Base-by-base conservation (phyloP, 2,113 vertebrate genomes). In the rat (Rattus norvegicus) region DNA sequence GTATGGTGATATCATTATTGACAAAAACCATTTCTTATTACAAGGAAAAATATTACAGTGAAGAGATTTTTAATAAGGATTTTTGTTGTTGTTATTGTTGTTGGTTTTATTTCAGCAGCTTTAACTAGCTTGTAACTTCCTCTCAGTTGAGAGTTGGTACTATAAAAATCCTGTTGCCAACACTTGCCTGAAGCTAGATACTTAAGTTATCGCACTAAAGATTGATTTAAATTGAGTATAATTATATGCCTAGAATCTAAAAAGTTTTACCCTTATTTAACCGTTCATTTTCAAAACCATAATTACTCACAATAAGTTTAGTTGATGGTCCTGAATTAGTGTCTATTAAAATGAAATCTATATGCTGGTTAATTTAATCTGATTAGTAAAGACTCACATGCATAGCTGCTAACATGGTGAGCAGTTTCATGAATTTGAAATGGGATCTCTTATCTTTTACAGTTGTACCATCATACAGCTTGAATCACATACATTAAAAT, bases 171-270 rank as follows among this genome's bases (percentile, higher is more conserved):
- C 83, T 93, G 49, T 47, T 81, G 84, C 91, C 90, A 96, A 90
- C 91, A 94, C 93, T 97, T 94, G 97, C 98, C 98, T 93, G 90
- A 85, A 98, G 98, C 97, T 96, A 72, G 88, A 91, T 95, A 97
- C 84, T 97, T 97, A 96, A 98, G 93, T 97, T 97, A 98, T 93
- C 92, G 93, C 80, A 90, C 96, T 95, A 96, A 93, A 95, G 92
- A 98, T 87, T 98, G 97, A 98, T 98, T 98, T 98, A 94, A 97
- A 97, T 97, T 97, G 83, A 96, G 96, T 95, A 79, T 97, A 98
- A 98, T 99, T 98, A 98, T 94, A 72, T 93, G 94, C 90, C 98
- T 86, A 63, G 79, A 93, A 63, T 95, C 22, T 89, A 65, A 20
- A 93, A 75, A 13, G 76, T 17, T 69, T 39, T 86, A 52, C 12